Percentiles rank a stretch among this genome's conserved stretches.
Conservation (phyloP, 2,797 vertebrate genomes). For the Myiotriccus ornatus region DNA sequence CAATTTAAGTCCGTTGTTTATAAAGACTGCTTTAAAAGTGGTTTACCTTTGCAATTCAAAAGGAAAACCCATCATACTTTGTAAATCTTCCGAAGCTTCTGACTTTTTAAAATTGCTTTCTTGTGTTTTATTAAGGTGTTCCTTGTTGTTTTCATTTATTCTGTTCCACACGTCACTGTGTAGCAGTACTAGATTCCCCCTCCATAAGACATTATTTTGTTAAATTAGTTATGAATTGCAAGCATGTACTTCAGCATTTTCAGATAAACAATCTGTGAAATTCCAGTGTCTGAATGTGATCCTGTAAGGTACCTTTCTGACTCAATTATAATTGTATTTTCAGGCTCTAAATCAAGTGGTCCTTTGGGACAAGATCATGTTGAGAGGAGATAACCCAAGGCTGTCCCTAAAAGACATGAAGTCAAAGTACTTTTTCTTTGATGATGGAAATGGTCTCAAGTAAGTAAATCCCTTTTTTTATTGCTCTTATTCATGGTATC, state of each 20-base stretch:
- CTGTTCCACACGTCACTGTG: not conserved
- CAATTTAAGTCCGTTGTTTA: not conserved
- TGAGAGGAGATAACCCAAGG: constrained; percentile 91
- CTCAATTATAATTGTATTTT: constrained; percentile 35
- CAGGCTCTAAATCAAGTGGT: constrained; percentile 97
- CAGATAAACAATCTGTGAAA: not conserved
- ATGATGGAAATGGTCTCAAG: constrained; percentile 96
- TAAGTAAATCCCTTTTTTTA: constrained; percentile 64
- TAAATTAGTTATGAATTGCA: not conserved
- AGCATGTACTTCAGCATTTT: not conserved
- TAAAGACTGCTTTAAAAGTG: not conserved
- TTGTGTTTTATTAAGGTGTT: not conserved
- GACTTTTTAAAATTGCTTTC: not conserved
- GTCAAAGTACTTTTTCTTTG: constrained; percentile 98
- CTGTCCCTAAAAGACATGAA: constrained; percentile 91
- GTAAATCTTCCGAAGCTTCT: not conserved
- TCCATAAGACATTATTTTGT: not conserved
- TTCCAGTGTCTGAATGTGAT: not conserved
- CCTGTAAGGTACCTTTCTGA: not conserved
- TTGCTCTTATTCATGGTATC: not conserved
- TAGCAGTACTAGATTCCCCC: not conserved
- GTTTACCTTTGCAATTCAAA: not conserved
- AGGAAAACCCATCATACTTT: not conserved
- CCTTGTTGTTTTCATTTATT: not conserved
- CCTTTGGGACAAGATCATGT: constrained; percentile 95